These are phyloP conservation scores for Drosophila anomalata DNA, from an alignment of 2,888 invertebrate species.

Conservation along the genomic window DNA sequence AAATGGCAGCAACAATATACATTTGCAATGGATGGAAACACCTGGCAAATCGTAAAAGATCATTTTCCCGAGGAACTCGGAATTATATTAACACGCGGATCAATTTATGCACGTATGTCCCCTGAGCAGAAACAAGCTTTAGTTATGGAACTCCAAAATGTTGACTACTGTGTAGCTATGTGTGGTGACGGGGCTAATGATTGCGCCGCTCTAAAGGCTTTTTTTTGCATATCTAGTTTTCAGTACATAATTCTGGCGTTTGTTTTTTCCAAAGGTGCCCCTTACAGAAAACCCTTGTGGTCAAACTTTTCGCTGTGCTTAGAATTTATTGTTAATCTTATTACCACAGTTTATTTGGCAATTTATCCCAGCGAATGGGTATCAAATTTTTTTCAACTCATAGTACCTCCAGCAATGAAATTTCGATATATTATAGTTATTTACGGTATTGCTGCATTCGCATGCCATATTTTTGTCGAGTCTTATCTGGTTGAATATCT, in stretches of 20 bases:
- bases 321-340: conserved; percentile 88
- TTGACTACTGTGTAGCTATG: conserved; percentile 95
- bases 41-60: conserved; percentile 90
- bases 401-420: conserved; percentile 87
- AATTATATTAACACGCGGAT: conserved; percentile 90
- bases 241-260: conserved; percentile 95
- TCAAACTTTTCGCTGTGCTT: conserved; percentile 91
- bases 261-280: conserved; percentile 95
- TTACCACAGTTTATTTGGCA: conserved; percentile 88
- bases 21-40: conserved; percentile 88
- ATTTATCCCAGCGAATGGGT: conserved; percentile 88
- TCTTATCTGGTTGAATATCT: conserved; percentile 86
- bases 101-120: conserved; percentile 97
- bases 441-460: conserved; percentile 85
- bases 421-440: conserved; percentile 85
- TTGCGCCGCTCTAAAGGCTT: conserved; percentile 96
- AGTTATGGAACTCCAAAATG: conserved; percentile 92
- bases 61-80: conserved; percentile 89
- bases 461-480: conserved; percentile 86
- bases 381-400: conserved; percentile 87
- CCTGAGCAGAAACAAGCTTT: conserved; percentile 98
- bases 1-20: conserved; percentile 83
- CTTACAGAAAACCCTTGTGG: conserved; percentile 93
- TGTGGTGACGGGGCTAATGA: conserved; percentile 99
- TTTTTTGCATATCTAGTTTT: conserved; percentile 94